Evolutionary conservation across 1,140 invertebrate genomes (phyloP).

Genomic region (Schlechtendalia chinensis): DNA sequence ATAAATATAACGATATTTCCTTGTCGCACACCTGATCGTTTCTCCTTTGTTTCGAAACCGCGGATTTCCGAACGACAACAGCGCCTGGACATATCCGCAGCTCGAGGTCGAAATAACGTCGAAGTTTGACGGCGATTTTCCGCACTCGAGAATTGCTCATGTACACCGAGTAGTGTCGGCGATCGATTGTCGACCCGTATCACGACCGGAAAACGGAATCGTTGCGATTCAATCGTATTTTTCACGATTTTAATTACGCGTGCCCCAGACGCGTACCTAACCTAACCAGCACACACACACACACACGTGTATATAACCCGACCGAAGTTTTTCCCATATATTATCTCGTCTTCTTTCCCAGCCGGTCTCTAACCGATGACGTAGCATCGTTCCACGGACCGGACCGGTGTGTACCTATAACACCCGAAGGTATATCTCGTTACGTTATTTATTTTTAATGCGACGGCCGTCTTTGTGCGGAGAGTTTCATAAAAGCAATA

Average conservation of each 20-base stretch:
- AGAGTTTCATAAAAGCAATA: neutral
- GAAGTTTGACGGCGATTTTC: neutral
- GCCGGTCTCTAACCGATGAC: conserved; percentile 19
- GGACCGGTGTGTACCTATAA: neutral
- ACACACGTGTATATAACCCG: no score
- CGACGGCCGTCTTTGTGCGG: neutral
- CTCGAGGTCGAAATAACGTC: neutral
- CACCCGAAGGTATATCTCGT: neutral
- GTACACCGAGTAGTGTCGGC: neutral
- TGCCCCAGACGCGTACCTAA: no score
- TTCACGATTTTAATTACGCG: neutral
- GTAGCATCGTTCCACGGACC: neutral
- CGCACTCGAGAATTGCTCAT: neutral
- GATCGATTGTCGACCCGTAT: neutral
- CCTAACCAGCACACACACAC: no score
- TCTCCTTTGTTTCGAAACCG: neutral
- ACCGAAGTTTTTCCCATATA: no score
- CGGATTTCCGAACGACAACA: neutral
- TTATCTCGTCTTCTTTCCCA: neutral
- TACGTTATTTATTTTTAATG: conserved; percentile 2
- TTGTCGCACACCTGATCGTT: no score
- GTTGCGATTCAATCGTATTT: neutral
- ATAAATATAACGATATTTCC: no score
- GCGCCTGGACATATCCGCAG: neutral
- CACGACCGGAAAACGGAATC: neutral